Percentiles rank a stretch among this genome's conserved stretches.
Conservation (phyloP, 2,113 vertebrate genomes). For the Glareola pratincola region DNA sequence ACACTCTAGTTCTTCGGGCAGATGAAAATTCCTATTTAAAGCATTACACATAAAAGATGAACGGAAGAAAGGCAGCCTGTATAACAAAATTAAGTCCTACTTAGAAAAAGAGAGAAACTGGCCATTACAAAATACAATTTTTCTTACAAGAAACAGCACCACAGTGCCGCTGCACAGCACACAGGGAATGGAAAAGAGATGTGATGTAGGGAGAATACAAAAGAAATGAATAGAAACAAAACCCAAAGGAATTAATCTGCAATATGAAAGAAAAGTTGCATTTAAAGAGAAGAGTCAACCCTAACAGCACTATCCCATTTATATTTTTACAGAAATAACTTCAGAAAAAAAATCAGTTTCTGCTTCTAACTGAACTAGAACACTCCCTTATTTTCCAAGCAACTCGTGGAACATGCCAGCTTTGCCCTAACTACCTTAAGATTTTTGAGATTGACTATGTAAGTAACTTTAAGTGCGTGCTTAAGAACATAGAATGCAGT, state of each 20-base stretch:
- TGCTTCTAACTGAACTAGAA: background rate
- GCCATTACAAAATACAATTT: background rate
- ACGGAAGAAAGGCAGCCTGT: conserved; percentile 26
- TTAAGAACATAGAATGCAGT: background rate
- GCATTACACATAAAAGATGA: background rate
- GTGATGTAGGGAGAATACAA: background rate
- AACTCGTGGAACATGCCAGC: background rate
- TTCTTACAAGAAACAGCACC: background rate
- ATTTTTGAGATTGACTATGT: background rate
- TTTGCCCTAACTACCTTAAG: background rate
- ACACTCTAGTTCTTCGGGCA: background rate
- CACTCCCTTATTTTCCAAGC: background rate
- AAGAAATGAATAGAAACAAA: background rate
- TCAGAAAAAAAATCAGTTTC: background rate
- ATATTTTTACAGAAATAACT: background rate
- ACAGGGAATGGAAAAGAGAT: background rate
- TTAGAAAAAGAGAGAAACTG: background rate
- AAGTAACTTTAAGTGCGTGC: background rate
- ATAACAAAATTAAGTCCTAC: conserved; percentile 36
- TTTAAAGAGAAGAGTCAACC: background rate
- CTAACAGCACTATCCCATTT: background rate
- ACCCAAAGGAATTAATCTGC: background rate
- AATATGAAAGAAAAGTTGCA: background rate
- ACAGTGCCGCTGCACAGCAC: background rate
- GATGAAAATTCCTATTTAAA: conserved; percentile 17